Percentiles rank a stretch among this genome's conserved stretches.
phyloP scores from a whole-genome alignment of 2,113 vertebrate species.

The Copsychus sechellarum region DNA sequence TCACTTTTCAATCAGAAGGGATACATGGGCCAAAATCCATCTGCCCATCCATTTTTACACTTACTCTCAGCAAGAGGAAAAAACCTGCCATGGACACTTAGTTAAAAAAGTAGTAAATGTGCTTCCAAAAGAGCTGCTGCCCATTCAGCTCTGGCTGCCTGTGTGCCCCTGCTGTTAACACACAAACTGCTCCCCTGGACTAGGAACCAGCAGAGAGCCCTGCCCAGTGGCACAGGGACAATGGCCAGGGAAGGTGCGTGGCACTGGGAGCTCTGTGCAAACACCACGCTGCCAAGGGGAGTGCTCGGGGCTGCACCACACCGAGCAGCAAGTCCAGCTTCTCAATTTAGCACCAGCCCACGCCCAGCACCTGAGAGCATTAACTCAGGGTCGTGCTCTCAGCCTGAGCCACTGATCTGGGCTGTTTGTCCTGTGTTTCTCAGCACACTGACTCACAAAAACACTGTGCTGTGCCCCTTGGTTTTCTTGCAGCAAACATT shows the following conservation, averaged over 20 bases:
- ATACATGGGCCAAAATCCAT: background rate
- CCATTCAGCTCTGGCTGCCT: background rate
- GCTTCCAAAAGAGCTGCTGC: background rate
- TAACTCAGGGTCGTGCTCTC: background rate
- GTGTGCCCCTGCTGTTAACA: background rate
- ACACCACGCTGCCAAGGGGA: background rate
- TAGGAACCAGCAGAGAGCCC: no score
- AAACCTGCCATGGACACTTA: background rate
- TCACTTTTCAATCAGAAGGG: background rate
- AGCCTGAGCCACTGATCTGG: background rate
- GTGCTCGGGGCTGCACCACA: accelerated
- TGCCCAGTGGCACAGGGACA: background rate
- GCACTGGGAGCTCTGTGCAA: background rate
- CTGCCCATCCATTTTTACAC: background rate
- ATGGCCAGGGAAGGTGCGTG: accelerated
- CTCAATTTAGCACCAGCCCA: background rate
- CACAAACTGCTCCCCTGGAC: background rate
- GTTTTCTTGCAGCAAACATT: background rate
- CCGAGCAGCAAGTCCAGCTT: background rate
- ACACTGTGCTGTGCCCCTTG: accelerated
- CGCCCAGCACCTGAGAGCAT: background rate
- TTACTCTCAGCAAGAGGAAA: background rate
- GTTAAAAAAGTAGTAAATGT: background rate
- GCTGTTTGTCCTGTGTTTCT: background rate
- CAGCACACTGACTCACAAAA: background rate